A percentile compares a stretch with the other conserved stretches of the same genome.
Conservation (phyloP, 2,113 vertebrate species). For the Syngnathus typhle region DNA sequence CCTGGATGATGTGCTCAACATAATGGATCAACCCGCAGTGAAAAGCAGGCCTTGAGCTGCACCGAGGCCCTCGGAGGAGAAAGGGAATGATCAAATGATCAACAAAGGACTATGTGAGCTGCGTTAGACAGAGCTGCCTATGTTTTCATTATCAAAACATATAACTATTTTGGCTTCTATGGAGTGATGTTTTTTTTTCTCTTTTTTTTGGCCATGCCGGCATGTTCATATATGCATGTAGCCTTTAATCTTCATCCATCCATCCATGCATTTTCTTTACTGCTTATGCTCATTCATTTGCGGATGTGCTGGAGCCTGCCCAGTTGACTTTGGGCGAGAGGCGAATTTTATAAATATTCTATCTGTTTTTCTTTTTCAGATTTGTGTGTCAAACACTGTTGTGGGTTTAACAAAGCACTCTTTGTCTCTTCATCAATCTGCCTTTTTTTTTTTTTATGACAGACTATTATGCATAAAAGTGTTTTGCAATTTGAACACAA, state of each 20-base stretch:
- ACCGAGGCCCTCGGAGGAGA: slow-evolving; percentile 22
- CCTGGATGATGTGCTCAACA: slow-evolving; percentile 94
- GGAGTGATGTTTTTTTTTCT: slow-evolving; percentile 42
- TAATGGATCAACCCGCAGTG: slow-evolving; percentile 84
- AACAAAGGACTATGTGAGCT: slow-evolving; percentile 49
- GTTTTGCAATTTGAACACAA: slow-evolving; percentile 62
- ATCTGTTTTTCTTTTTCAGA: slow-evolving; percentile 37
- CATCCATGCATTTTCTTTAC: too few species aligned
- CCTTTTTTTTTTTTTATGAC: slow-evolving; percentile 28
- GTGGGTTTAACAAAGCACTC: slow-evolving; percentile 50
- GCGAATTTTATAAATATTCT: slow-evolving; percentile 14
- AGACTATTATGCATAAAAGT: slow-evolving; percentile 60
- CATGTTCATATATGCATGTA: slow-evolving; percentile 62
- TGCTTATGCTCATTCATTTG: too few species aligned
- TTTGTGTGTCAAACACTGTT: slow-evolving; percentile 37
- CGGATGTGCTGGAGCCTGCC: too few species aligned
- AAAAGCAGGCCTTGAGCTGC: slow-evolving; percentile 63
- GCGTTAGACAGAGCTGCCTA: slow-evolving; percentile 49
- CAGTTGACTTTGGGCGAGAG: too few species aligned
- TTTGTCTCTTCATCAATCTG: slow-evolving; percentile 38
- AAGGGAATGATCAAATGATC: slow-evolving; percentile 48
- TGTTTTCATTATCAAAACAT: slow-evolving; percentile 61
- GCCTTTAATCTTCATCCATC: slow-evolving; percentile 52
- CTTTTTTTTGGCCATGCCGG: slow-evolving; percentile 45
- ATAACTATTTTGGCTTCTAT: slow-evolving; percentile 58